Evolutionary conservation across 2,888 invertebrate species (phyloP).

Genomic region (Drosophila yooni): DNA sequence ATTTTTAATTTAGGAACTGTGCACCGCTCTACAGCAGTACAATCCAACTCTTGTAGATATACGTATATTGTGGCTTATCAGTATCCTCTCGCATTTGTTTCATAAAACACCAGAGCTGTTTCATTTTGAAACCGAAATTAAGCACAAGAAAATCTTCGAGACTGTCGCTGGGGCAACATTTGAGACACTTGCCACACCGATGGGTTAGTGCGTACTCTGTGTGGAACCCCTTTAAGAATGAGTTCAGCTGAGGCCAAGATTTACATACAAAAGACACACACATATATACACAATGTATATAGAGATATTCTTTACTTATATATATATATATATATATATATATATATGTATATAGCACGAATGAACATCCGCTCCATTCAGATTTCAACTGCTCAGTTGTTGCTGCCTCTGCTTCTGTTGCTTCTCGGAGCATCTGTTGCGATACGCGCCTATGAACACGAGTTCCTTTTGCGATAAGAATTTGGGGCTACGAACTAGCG

Average conservation of each 20-base stretch:
- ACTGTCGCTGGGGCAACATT: conserved; percentile 56
- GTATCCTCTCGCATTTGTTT: conserved; percentile 27
- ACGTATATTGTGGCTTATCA: conserved; percentile 42
- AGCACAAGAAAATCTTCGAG: conserved; percentile 32
- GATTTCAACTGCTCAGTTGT: conserved; percentile 62
- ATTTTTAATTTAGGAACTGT: conserved; percentile 22
- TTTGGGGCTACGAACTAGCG: conserved; percentile 81
- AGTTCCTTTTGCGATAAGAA: conserved; percentile 84
- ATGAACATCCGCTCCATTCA: conserved; percentile 78
- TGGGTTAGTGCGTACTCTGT: conserved; percentile 30
- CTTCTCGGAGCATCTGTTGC: conserved; percentile 33
- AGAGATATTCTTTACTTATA: conserved; percentile 36
- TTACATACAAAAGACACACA: conserved; percentile 31
- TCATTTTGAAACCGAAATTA: conserved; percentile 36
- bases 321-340: background rate
- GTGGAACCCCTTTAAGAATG: conserved; percentile 70
- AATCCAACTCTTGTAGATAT: conserved; percentile 18
- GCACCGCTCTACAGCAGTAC: conserved; percentile 13
- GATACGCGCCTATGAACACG: conserved; percentile 68
- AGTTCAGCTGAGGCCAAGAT: conserved; percentile 77
- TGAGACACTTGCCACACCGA: conserved; percentile 50
- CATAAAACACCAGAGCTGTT: conserved; percentile 18
- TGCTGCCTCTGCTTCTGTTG: conserved; percentile 16
- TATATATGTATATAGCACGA: conserved; percentile 43
- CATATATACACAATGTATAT: background rate